phyloP scores from a whole-genome alignment of 2,888 invertebrate genomes.

The Apoderus coryli region DNA sequence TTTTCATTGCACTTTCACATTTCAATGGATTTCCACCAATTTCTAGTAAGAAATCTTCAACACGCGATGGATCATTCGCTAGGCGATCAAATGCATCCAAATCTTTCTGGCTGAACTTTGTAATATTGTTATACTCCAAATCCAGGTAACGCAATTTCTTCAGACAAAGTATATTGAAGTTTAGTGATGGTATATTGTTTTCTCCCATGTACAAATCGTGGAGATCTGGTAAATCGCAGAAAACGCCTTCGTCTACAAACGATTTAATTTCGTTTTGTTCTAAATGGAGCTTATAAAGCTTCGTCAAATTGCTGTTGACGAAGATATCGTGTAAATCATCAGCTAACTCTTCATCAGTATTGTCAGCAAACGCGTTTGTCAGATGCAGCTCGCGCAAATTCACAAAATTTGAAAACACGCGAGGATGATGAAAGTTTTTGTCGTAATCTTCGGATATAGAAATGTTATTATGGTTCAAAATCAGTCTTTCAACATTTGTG shows the following conservation, averaged over 20 bases:
- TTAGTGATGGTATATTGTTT: constrained; percentile 43
- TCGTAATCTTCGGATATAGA: constrained; percentile 42
- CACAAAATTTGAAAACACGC: constrained; percentile 53
- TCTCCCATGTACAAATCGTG: constrained; percentile 56
- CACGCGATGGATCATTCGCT: constrained; percentile 27
- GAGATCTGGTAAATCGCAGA: constrained; percentile 52
- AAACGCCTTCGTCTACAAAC: constrained; percentile 48
- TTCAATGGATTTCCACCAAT: constrained; percentile 50
- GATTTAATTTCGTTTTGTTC: constrained; percentile 61
- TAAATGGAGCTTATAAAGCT: constrained; percentile 53
- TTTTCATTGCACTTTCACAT: constrained; percentile 50
- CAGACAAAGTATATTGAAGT: constrained; percentile 52
- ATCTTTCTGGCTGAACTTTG: constrained; percentile 40
- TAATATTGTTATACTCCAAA: constrained; percentile 50
- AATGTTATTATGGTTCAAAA: constrained; percentile 57
- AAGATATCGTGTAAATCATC: constrained; percentile 57
- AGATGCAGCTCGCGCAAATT: constrained; percentile 55
- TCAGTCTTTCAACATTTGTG: constrained; percentile 47
- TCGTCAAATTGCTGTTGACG: constrained; percentile 48
- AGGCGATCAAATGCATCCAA: constrained; percentile 41
- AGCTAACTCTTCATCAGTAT: constrained; percentile 43
- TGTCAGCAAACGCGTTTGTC: constrained; percentile 58
- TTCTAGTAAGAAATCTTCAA: constrained; percentile 41
- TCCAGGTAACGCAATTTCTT: constrained; percentile 51
- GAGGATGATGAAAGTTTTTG: constrained; percentile 46